Evolutionary conservation across 2,113 vertebrate species (phyloP), one percentile per base, ranked within the genome.

Genomic region (Pyrgilauda ruficollis): DNA sequence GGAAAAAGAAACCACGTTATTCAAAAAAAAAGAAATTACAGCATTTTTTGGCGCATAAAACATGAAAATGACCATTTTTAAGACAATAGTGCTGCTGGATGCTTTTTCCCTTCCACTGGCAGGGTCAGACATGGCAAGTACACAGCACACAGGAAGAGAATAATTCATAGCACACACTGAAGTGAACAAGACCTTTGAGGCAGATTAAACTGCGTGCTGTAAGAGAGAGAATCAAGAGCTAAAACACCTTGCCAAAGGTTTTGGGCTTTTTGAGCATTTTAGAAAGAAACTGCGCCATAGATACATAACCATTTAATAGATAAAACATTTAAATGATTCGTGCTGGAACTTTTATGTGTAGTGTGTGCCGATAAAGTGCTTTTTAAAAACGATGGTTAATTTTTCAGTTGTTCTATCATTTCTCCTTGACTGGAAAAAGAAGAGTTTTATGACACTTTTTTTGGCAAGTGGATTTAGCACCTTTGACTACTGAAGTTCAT

Each of bases 391-490:
- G 7, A 74, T 22, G 27, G 79, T 87, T 90, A 74, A 85, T 90
- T 96, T 97, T 93, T 87, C 68, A 85, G 82, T 96, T 97, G 77
- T 80, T 95, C 79, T 67, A 50, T 56, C 43, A 56, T 82, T 85
- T 80, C 70, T 93, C 59, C 67, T 84, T 83, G 72, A 52, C 69
- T 94, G 56, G 37, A 76, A 88, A 76, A 64, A 73, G 43, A 77
- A 67, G 82, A 80, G 56, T 70, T 96, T 91, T 93, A 87, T 95
- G 79, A 93, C 75, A 93, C 27, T 39, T 77, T 70, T 88, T 88
- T 86, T 94, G 92, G 92, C 86, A 93, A 89, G 92, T 47, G 78
- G 47, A 89, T 80, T 92, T 93, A 93, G 63, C 93, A 94, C 89
- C 70, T 91, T 91, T 44, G 15, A 93, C 52, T 67, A 70, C 75